Percentiles rank a stretch among this genome's conserved stretches.
Conservation (phyloP, 2,797 vertebrate genomes). For the Enteromius trimaculatus region DNA sequence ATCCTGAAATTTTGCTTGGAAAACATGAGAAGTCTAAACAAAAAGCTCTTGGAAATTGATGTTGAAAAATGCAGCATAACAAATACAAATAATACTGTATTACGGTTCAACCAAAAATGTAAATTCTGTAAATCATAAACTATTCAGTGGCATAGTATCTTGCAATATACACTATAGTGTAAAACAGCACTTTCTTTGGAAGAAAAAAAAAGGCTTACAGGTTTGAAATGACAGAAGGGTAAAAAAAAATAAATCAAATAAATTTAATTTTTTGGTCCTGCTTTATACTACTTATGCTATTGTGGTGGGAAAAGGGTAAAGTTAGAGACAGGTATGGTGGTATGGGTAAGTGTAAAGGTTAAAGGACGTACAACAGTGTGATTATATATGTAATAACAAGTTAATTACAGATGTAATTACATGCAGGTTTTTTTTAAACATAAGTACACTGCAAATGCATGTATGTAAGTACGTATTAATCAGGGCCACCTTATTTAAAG, state of each 20-base stretch:
- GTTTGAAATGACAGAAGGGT: neutral
- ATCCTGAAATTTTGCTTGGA: too few relatives aligned
- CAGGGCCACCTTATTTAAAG: too few relatives aligned
- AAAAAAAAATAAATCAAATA: neutral
- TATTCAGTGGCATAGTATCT: too few relatives aligned
- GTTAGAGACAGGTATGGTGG: too few relatives aligned
- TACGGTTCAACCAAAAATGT: neutral
- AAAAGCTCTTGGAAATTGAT: neutral
- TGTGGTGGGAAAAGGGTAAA: too few relatives aligned
- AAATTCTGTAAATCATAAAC: neutral
- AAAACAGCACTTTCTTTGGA: neutral
- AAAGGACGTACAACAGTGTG: too few relatives aligned
- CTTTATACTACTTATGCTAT: too few relatives aligned
- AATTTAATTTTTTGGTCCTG: neutral
- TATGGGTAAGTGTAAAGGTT: too few relatives aligned
- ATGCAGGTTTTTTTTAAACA: too few relatives aligned
- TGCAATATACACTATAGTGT: neutral
- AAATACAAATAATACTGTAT: neutral
- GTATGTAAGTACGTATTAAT: too few relatives aligned
- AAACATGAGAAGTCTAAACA: neutral
- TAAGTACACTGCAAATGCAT: too few relatives aligned
- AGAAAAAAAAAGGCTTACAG: neutral
- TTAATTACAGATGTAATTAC: neutral
- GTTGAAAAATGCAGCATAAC: neutral
- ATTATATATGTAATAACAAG: too few relatives aligned